Base-by-base conservation (phyloP, 2,888 invertebrate genomes). In the Eurytoma adleriae region DNA sequence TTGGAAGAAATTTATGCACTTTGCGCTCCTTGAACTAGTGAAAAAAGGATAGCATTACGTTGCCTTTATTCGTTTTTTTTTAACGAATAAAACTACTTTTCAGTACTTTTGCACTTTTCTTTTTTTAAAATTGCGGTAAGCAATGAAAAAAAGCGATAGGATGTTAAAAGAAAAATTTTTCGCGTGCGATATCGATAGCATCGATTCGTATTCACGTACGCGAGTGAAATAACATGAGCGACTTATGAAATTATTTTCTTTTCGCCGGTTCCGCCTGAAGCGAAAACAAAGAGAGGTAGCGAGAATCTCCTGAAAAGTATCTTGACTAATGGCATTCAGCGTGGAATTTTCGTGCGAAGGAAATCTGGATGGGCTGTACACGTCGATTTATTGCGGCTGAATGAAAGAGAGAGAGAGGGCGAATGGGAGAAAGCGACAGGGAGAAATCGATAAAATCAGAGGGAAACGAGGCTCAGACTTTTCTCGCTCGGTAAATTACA, bases 401-500 rank as follows among this genome's bases (percentile, higher is more conserved):
- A 77, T 71, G 70, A 80, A 50, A 62, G 50, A 27, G 30, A 64
- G 70, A 64, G 76, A 54, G 54, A 74, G 66, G 27, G 64, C 52
- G 64, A 56, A 48, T 30, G 73, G 13, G 56, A 2, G 80, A 79
- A 75, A 71, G 81, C 81, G 78, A 80, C 78, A 7, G 59, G 24
- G 84, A 74, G 82, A 80, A 83, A 84, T 83, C 83, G 83, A 81
- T 83, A 81, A 81, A 84, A 83, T 84, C 78, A 82, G 82, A 83
- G 78, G 77, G 79, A 83, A 83, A 83, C 82, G 78, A 77, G 78
- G 75, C 78, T 78, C 68, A 73, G 16, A 13, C 61, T 50, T 67
- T 24, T 66, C 27, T 67, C 64, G 71, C 48, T 64, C 78, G 78
- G 78, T 83, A 82, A 83, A 84, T 83, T 83, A 83, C 82, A 83